Percentiles rank a stretch among this genome's conserved stretches.
These are phyloP conservation scores for Oscheius sp. DNA, from an alignment of 1,140 invertebrate genomes.

Conservation along the genomic window DNA sequence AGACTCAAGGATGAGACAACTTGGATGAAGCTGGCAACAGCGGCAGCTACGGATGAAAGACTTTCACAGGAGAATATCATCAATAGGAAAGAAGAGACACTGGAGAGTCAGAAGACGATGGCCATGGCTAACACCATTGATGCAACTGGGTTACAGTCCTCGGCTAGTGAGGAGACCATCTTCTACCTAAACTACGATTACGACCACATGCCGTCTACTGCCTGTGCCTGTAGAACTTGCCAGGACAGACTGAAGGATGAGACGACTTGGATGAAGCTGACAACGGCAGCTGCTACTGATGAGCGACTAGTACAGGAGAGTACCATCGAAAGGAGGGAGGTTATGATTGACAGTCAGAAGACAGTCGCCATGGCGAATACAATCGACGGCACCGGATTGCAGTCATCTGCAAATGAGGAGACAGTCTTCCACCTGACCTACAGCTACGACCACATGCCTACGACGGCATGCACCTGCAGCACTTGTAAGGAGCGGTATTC, in stretches of 20 bases:
- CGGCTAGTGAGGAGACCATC: slow-evolving; percentile 24
- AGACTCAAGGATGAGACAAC: not conserved
- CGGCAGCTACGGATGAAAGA: slow-evolving; percentile 15
- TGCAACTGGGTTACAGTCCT: slow-evolving; percentile 24
- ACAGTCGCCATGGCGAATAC: slow-evolving; percentile 17
- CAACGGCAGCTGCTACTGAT: slow-evolving; percentile 12
- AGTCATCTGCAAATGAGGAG: slow-evolving; percentile 21
- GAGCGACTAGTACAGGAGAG: slow-evolving; percentile 16
- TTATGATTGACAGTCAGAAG: no score
- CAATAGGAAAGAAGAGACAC: slow-evolving; percentile 26
- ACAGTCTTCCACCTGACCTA: slow-evolving; percentile 30
- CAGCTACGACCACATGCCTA: slow-evolving; percentile 28
- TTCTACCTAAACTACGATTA: slow-evolving; percentile 32
- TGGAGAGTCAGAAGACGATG: slow-evolving; percentile 34
- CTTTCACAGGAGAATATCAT: slow-evolving; percentile 10
- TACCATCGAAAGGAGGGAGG: no score
- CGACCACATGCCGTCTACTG: slow-evolving; percentile 18
- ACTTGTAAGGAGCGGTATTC: not conserved
- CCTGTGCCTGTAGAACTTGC: slow-evolving; percentile 10
- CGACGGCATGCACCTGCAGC: slow-evolving; percentile 12
- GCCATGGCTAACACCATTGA: slow-evolving; percentile 15
- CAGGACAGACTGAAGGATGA: slow-evolving; percentile 11
- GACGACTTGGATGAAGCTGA: not conserved
- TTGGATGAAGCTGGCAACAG: not conserved
- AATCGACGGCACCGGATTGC: slow-evolving; percentile 27